These are phyloP conservation scores for Hycleus phaleratus DNA, from an alignment of 1,140 invertebrate species.

Conservation along the genomic window DNA sequence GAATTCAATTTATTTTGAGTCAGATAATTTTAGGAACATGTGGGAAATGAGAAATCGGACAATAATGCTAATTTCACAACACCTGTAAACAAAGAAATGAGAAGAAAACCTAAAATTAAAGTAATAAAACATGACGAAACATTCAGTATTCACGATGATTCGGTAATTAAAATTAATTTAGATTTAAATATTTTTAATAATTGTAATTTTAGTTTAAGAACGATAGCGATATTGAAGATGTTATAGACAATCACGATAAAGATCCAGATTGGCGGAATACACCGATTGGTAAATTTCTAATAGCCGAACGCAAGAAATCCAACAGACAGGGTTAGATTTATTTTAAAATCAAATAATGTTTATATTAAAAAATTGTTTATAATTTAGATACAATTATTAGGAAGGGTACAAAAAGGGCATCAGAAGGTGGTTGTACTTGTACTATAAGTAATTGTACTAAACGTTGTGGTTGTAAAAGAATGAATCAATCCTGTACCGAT, in stretches of 20 bases:
- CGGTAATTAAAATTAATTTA: too few species aligned
- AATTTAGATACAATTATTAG: neutral
- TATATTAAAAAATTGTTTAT: neutral
- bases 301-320: too few species aligned
- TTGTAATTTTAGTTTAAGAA: neutral
- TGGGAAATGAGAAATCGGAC: neutral
- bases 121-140: neutral
- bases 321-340: neutral
- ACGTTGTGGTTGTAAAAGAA: conserved; percentile 1
- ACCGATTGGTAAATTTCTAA: conserved; percentile 1
- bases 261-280: conserved; percentile 6
- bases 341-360: neutral
- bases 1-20: too few species aligned
- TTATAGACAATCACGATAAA: neutral
- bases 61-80: neutral
- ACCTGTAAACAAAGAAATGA: neutral
- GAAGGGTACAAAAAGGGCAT: neutral
- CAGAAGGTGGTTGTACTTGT: conserved; percentile 5
- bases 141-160: too few species aligned
- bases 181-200: too few species aligned
- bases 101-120: neutral
- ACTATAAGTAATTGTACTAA: conserved; percentile 1
- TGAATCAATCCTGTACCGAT: neutral
- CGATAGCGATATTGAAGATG: neutral
- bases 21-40: too few species aligned